Conservation (phyloP, 2,888 invertebrate species). For the Poecilus cupreus region DNA sequence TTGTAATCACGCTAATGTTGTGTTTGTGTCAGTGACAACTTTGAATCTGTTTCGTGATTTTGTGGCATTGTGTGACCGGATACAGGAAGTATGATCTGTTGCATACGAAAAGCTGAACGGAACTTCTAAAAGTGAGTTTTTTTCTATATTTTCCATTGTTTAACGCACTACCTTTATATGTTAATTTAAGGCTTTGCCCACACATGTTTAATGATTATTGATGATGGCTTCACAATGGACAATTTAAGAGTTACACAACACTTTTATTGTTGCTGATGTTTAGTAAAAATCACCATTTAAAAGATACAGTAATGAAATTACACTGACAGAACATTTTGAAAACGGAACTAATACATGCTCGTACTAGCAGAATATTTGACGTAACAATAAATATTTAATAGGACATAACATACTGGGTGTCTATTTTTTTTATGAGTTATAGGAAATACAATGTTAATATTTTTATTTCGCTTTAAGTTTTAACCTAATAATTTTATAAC, state of each 20-base stretch:
- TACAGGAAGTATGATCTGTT: slow-evolving; percentile 55
- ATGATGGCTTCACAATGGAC: slow-evolving; percentile 11
- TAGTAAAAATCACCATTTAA: too few relatives aligned
- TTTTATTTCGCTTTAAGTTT: too few relatives aligned
- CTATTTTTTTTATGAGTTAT: too few relatives aligned
- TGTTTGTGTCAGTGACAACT: background rate
- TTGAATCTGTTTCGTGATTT: too few relatives aligned
- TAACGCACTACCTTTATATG: slow-evolving; percentile 18
- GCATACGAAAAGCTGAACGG: slow-evolving; percentile 55
- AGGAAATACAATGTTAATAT: too few relatives aligned
- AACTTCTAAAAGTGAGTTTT: slow-evolving; percentile 57
- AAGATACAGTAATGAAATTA: too few relatives aligned
- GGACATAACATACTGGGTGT: too few relatives aligned
- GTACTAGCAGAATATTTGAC: too few relatives aligned
- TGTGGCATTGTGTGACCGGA: slow-evolving; percentile 52
- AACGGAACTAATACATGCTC: too few relatives aligned
- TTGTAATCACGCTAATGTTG: background rate
- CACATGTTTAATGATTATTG: slow-evolving; percentile 1
- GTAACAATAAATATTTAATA: too few relatives aligned
- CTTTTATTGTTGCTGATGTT: background rate
- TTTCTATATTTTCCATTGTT: slow-evolving; percentile 39
- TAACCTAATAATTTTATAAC: too few relatives aligned
- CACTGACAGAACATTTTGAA: too few relatives aligned
- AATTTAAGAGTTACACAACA: background rate
- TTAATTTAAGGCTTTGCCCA: slow-evolving; percentile 12